Percentiles rank a stretch among this genome's conserved stretches.
These are phyloP conservation scores for Heliconius sara DNA, from an alignment of 2,888 invertebrate genomes.

Conservation along the genomic window DNA sequence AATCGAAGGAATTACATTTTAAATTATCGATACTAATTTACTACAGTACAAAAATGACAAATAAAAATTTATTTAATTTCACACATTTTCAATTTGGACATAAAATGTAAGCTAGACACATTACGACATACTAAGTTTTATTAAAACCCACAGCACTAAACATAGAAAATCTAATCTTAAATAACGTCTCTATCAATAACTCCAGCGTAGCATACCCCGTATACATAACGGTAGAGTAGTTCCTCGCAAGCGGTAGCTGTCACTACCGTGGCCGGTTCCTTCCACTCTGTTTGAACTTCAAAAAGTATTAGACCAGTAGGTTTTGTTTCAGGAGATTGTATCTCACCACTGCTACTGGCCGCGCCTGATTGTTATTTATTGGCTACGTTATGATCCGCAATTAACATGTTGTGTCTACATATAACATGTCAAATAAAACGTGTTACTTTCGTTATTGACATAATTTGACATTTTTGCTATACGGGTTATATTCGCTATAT, in stretches of 20 bases:
- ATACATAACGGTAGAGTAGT: conserved; percentile 59
- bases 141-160: neutral
- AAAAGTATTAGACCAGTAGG: conserved; percentile 43
- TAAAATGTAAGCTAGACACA: neutral
- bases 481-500: neutral
- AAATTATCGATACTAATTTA: too few relatives aligned
- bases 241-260: conserved; percentile 67
- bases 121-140: neutral
- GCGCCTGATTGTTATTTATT: conserved; percentile 32
- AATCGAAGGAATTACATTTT: too few relatives aligned
- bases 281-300: conserved; percentile 51
- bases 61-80: too few relatives aligned
- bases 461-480: too few relatives aligned
- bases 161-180: conserved; percentile 23
- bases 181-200: conserved; percentile 35
- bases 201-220: conserved; percentile 35
- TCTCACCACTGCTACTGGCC: conserved; percentile 35
- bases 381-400: conserved; percentile 13
- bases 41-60: too few relatives aligned
- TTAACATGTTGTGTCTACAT: neutral
- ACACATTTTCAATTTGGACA: neutral
- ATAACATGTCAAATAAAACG: conserved; percentile 3
- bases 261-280: conserved; percentile 50
- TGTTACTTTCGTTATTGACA: too few relatives aligned
- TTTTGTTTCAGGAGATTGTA: conserved; percentile 42